phyloP scores from a whole-genome alignment of 2,113 vertebrate genomes.

The Cynoglossus semilaevis region DNA sequence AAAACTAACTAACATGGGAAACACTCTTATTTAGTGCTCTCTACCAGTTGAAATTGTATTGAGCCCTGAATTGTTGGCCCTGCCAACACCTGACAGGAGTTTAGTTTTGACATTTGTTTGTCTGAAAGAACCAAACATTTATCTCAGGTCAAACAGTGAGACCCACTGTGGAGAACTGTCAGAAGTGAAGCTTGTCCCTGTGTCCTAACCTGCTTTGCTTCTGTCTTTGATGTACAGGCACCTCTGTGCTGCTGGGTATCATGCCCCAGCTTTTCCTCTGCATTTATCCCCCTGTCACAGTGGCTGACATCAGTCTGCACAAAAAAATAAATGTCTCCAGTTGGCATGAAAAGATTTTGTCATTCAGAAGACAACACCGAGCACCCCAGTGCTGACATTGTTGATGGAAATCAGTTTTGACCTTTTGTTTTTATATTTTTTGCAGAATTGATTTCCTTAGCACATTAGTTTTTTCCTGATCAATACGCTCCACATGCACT shows the following conservation, averaged over 20 bases:
- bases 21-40: too few species aligned
- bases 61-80: conserved; percentile 19
- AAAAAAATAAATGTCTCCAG: conserved; percentile 46
- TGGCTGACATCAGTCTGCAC: conserved; percentile 60
- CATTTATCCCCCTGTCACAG: conserved; percentile 50
- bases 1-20: too few species aligned
- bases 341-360: conserved; percentile 50
- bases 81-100: conserved; percentile 32
- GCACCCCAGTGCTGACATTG: conserved; percentile 1
- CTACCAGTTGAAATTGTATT: neutral
- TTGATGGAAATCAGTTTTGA: neutral
- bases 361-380: conserved; percentile 36
- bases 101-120: conserved; percentile 35
- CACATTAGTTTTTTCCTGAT: neutral
- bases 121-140: conserved; percentile 50
- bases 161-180: conserved; percentile 55
- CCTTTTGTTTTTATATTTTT: conserved; percentile 5
- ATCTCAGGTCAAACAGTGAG: conserved; percentile 50
- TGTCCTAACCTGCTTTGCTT: conserved; percentile 30
- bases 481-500: neutral
- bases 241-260: conserved; percentile 45
- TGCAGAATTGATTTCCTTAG: neutral
- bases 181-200: conserved; percentile 55
- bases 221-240: conserved; percentile 57
- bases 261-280: conserved; percentile 50